These are phyloP conservation scores for Agrilus biguttatus DNA, from an alignment of 2,888 invertebrate genomes.

Conservation along the genomic window DNA sequence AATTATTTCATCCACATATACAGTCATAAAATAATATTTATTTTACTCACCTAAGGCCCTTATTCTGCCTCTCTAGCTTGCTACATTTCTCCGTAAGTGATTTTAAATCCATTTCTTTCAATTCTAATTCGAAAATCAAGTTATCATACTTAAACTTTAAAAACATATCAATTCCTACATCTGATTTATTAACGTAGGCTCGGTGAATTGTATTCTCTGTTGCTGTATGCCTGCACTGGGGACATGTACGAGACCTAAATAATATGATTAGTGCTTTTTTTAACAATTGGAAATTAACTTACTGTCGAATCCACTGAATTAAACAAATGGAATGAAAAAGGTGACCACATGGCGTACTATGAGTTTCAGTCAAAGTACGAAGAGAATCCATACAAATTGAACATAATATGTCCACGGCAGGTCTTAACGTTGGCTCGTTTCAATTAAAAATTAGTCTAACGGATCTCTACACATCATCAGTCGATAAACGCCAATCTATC, in stretches of 20 bases:
- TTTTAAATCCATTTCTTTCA: slow-evolving; percentile 36
- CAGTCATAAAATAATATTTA: neutral
- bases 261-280: neutral
- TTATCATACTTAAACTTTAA: slow-evolving; percentile 52
- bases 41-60: slow-evolving; percentile 19
- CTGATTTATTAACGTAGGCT: slow-evolving; percentile 35
- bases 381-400: slow-evolving; percentile 57
- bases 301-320: slow-evolving; percentile 56
- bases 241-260: slow-evolving; percentile 56
- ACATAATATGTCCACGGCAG: slow-evolving; percentile 46
- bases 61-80: slow-evolving; percentile 22
- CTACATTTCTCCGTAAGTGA: slow-evolving; percentile 20
- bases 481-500: too few species aligned
- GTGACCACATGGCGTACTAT: slow-evolving; percentile 55
- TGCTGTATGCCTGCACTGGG: slow-evolving; percentile 58
- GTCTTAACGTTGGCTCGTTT: too few species aligned
- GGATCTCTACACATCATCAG: too few species aligned
- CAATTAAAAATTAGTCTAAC: too few species aligned
- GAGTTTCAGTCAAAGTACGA: slow-evolving; percentile 42
- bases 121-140: slow-evolving; percentile 38
- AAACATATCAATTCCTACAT: slow-evolving; percentile 42
- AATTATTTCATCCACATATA: too few species aligned
- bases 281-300: slow-evolving; percentile 10
- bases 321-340: slow-evolving; percentile 53
- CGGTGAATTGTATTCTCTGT: slow-evolving; percentile 46